Conservation (phyloP, 2,888 invertebrate genomes). For the Thecophora atra region DNA sequence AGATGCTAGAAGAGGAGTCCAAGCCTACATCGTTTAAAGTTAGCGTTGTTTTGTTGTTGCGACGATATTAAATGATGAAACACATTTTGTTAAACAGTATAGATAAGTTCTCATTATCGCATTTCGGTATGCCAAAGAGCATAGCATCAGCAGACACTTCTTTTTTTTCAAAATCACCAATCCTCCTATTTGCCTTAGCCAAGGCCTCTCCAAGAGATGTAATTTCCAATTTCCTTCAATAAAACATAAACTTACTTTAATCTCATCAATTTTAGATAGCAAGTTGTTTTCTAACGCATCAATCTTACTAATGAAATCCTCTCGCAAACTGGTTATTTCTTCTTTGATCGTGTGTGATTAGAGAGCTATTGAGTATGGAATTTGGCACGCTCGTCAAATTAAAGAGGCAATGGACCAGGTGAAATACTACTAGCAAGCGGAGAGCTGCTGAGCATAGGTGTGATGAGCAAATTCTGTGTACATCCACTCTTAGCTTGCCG, state of each 20-base stretch:
- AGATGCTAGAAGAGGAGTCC: background rate
- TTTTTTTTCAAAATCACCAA: background rate
- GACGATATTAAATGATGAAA: background rate
- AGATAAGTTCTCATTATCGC: background rate
- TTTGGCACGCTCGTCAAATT: background rate
- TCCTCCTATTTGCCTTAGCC: background rate
- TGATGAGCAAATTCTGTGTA: background rate
- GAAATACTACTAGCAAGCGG: background rate
- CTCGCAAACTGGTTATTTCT: background rate
- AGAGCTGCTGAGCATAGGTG: background rate
- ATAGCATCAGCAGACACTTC: background rate
- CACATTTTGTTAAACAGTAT: background rate
- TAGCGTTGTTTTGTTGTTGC: background rate
- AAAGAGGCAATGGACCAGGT: background rate
- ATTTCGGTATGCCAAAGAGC: background rate
- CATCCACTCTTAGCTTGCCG: slow-evolving; percentile 10
- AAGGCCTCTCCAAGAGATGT: background rate
- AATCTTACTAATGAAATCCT: background rate
- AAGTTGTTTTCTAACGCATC: background rate
- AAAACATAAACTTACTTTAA: background rate
- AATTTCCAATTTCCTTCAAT: background rate
- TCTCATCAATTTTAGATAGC: background rate
- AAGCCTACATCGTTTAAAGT: background rate
- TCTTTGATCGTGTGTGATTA: background rate
- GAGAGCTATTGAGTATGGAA: background rate